Percentiles rank a stretch among this genome's conserved stretches.
Conservation (phyloP, 2,113 vertebrate species). For the Macheiramphus alcinus region DNA sequence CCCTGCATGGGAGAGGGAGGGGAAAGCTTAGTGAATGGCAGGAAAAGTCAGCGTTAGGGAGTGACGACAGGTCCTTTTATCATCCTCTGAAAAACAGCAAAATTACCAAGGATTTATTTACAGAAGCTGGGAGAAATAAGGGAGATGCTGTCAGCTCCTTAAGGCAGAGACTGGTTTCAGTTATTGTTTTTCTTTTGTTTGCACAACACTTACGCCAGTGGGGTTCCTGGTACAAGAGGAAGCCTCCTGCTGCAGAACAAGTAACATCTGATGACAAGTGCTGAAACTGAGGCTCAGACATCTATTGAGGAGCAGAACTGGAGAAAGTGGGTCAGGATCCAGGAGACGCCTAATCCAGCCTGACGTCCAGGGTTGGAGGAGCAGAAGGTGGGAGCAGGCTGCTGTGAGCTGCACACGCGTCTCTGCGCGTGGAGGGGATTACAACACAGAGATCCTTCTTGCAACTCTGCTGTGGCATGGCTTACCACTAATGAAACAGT, state of each 20-base stretch:
- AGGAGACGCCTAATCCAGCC: not conserved
- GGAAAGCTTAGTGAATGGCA: not conserved
- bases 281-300: not conserved
- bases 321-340: not conserved
- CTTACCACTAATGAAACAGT: not conserved
- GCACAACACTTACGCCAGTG: not conserved
- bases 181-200: constrained; percentile 3
- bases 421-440: fast-evolving
- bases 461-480: not conserved
- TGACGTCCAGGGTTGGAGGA: not conserved
- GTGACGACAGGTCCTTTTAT: constrained; percentile 15
- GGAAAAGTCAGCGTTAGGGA: not conserved
- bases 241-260: not conserved
- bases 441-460: not conserved
- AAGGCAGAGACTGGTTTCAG: not conserved
- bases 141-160: constrained; percentile 21
- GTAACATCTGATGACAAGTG: not conserved
- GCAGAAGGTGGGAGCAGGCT: not conserved
- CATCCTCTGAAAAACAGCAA: not conserved
- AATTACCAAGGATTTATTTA: constrained; percentile 23
- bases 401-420: fast-evolving
- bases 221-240: not conserved
- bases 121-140: constrained; percentile 13
- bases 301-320: not conserved
- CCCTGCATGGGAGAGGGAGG: not conserved